A percentile compares a stretch with the other conserved stretches of the same genome.
phyloP scores from a whole-genome alignment of 2,888 invertebrate genomes.

The Chromoteleia sp. region DNA sequence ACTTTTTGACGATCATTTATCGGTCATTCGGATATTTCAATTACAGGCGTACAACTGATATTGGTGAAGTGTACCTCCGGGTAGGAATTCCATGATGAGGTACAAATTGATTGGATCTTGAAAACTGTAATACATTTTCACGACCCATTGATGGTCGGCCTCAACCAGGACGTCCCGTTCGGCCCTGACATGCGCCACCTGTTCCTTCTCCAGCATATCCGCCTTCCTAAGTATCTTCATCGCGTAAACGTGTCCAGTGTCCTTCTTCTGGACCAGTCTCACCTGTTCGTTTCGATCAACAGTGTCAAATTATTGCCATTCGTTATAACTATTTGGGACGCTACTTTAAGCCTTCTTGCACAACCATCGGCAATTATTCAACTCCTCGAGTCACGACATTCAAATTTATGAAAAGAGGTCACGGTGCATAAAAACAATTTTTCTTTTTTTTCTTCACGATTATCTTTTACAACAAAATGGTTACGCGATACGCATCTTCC shows the following conservation, averaged over 20 bases:
- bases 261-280: slow-evolving; percentile 99
- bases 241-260: slow-evolving; percentile 99
- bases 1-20: no score
- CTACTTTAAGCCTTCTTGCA: slow-evolving; percentile 18
- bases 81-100: slow-evolving; percentile 99
- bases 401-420: slow-evolving; percentile 22
- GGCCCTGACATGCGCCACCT: slow-evolving; percentile 98
- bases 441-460: slow-evolving; percentile 3
- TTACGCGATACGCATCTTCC: slow-evolving; percentile 23
- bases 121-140: slow-evolving; percentile 99
- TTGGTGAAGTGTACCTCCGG: slow-evolving; percentile 89
- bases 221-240: slow-evolving; percentile 99
- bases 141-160: slow-evolving; percentile 99
- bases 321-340: slow-evolving; percentile 13
- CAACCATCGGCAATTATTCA: slow-evolving; percentile 26
- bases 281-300: slow-evolving; percentile 86
- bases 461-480: slow-evolving; percentile 2
- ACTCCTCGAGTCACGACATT: slow-evolving; percentile 14
- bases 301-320: slow-evolving; percentile 49
- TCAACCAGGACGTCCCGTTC: slow-evolving; percentile 99
- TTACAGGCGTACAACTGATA: neutral
- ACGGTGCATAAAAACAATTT: slow-evolving; percentile 5
- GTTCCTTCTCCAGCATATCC: slow-evolving; percentile 99
- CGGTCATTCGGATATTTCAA: no score
- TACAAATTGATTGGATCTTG: slow-evolving; percentile 99